Conservation (phyloP, 2,113 vertebrate species). For the Alethe castanea region DNA sequence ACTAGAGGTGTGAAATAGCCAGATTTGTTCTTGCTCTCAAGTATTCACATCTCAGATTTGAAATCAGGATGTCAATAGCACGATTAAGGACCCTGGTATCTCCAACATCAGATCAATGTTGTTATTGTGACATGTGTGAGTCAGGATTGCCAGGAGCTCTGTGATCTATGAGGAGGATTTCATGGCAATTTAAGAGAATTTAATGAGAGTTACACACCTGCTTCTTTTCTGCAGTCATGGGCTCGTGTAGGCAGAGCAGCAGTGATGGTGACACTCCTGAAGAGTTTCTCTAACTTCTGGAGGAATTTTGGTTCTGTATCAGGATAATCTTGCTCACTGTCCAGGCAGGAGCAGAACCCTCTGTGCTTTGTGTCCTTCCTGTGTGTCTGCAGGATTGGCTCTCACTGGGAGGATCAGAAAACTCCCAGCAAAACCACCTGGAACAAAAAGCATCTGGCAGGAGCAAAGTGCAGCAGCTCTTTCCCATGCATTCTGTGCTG, state of each 20-base stretch:
- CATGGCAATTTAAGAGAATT: neutral
- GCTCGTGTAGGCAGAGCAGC: neutral
- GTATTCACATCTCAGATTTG: neutral
- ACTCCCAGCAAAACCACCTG: neutral
- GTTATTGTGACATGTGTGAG: neutral
- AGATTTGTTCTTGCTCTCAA: neutral
- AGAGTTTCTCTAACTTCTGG: neutral
- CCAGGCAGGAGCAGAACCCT: neutral
- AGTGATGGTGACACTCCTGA: neutral
- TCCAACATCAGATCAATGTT: neutral
- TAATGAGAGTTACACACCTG: neutral
- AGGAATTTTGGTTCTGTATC: neutral
- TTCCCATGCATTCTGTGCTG: neutral
- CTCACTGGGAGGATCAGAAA: neutral
- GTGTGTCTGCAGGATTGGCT: neutral
- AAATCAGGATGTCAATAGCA: neutral
- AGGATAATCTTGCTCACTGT: neutral
- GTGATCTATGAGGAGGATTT: neutral
- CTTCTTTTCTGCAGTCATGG: neutral
- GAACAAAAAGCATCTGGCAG: constrained; percentile 31
- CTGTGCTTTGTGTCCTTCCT: neutral
- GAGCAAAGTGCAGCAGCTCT: constrained; percentile 4
- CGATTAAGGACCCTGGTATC: neutral
- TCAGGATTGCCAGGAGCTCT: neutral
- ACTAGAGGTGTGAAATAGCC: neutral